Percentiles rank a stretch among this genome's conserved stretches.
Conservation (phyloP, 2,888 invertebrate species). For the Limnephilus auricula region DNA sequence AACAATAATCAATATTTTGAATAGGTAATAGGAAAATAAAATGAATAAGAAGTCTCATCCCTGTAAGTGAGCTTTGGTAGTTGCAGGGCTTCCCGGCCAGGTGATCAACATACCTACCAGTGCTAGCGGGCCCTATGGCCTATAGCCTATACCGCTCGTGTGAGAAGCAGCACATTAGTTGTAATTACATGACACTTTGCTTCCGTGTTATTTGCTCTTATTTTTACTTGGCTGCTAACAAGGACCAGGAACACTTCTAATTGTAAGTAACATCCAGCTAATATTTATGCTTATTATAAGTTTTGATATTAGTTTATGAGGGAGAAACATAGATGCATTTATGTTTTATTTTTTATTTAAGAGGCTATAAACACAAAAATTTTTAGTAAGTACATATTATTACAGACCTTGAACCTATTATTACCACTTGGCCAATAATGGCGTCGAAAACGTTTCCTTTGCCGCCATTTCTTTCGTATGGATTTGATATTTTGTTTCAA, state of each 20-base stretch:
- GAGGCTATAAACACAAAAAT: too few relatives aligned
- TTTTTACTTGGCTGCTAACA: constrained; percentile 27
- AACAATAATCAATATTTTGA: too few relatives aligned
- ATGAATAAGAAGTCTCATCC: background rate
- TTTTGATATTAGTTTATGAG: background rate
- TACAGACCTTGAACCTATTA: too few relatives aligned
- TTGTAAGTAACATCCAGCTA: constrained; percentile 16
- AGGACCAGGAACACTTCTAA: constrained; percentile 25
- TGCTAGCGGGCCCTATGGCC: background rate
- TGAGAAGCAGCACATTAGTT: constrained; percentile 16
- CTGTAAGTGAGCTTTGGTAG: constrained; percentile 2
- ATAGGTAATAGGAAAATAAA: background rate
- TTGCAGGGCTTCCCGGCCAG: constrained; percentile 29
- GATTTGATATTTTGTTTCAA: too few relatives aligned
- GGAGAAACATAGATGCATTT: background rate
- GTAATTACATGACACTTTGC: constrained; percentile 26
- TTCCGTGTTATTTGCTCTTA: constrained; percentile 25
- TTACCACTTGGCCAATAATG: too few relatives aligned
- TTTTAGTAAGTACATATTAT: too few relatives aligned
- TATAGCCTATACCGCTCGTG: background rate
- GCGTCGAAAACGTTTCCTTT: too few relatives aligned
- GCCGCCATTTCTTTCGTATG: too few relatives aligned
- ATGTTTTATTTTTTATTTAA: background rate
- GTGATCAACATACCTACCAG: constrained; percentile 10
- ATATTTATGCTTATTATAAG: background rate